A percentile compares a stretch with the other conserved stretches of the same genome.
Evolutionary conservation across 2,888 invertebrate species (phyloP).

Genomic region (Nematopogon swammerdamellus): DNA sequence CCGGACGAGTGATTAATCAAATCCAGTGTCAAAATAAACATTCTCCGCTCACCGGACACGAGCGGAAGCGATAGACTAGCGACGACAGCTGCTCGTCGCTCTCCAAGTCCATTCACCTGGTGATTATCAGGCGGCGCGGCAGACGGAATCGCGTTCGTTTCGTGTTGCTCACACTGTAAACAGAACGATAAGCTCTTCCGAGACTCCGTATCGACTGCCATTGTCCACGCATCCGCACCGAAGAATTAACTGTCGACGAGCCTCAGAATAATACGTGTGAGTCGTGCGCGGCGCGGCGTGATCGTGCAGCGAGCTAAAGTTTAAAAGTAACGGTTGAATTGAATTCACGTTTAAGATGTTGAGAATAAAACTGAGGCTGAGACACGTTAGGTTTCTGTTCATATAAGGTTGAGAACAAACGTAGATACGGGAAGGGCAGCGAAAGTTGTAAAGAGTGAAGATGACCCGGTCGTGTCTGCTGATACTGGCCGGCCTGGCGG

Average conservation of each 20-base stretch:
- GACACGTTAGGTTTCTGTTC: not conserved
- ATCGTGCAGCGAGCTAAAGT: not conserved
- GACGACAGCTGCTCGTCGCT: too few relatives aligned
- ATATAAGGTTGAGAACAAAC: not conserved
- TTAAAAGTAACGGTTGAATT: not conserved
- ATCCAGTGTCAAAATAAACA: not conserved
- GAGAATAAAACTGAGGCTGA: too few relatives aligned
- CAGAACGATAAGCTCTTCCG: too few relatives aligned
- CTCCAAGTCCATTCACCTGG: slow-evolving; percentile 27
- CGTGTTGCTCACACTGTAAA: too few relatives aligned
- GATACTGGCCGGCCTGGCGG: slow-evolving; percentile 34
- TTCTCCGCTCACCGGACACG: not conserved
- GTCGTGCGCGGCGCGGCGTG: too few relatives aligned
- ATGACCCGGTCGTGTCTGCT: slow-evolving; percentile 16
- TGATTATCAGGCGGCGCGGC: too few relatives aligned
- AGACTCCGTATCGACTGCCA: too few relatives aligned
- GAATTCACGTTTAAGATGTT: not conserved
- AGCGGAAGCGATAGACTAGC: not conserved
- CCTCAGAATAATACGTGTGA: too few relatives aligned
- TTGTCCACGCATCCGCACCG: too few relatives aligned
- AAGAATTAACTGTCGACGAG: too few relatives aligned
- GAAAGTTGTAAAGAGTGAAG: not conserved
- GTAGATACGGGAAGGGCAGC: too few relatives aligned
- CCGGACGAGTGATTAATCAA: not conserved
- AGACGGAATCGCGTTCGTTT: too few relatives aligned